phyloP scores from a whole-genome alignment of 2,888 invertebrate genomes.

The Leucophora obtusa region DNA sequence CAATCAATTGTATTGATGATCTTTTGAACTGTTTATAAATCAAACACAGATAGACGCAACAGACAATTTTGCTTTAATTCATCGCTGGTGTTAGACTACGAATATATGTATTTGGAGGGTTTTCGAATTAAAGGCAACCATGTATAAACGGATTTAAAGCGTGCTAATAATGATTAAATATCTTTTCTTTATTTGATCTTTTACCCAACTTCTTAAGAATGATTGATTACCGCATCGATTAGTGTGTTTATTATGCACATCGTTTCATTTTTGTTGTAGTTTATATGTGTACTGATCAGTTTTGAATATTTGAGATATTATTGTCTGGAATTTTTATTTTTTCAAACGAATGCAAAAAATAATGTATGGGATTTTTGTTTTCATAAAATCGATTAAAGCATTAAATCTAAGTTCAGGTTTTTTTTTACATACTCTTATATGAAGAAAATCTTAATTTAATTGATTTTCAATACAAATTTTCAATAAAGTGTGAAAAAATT shows the following conservation, averaged over 20 bases:
- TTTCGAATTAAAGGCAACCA: constrained; percentile 26
- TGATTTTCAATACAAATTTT: constrained; percentile 37
- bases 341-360: constrained; percentile 19
- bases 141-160: constrained; percentile 55
- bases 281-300: constrained; percentile 11
- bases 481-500: constrained; percentile 44
- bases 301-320: constrained; percentile 7
- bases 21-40: constrained; percentile 28
- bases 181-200: constrained; percentile 25
- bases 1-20: constrained; percentile 25
- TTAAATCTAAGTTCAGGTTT: constrained; percentile 25
- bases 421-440: not conserved
- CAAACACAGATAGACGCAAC: constrained; percentile 13
- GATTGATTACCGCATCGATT: constrained; percentile 67
- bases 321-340: constrained; percentile 9
- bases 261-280: constrained; percentile 16
- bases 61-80: not conserved
- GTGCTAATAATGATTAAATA: constrained; percentile 65
- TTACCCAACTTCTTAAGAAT: constrained; percentile 29
- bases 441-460: constrained; percentile 7
- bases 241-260: constrained; percentile 42
- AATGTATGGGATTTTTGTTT: not conserved
- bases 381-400: constrained; percentile 36
- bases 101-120: not conserved
- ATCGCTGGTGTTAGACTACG: not conserved